phyloP scores from a whole-genome alignment of 2,888 invertebrate genomes.

The Conistra vaccinii region DNA sequence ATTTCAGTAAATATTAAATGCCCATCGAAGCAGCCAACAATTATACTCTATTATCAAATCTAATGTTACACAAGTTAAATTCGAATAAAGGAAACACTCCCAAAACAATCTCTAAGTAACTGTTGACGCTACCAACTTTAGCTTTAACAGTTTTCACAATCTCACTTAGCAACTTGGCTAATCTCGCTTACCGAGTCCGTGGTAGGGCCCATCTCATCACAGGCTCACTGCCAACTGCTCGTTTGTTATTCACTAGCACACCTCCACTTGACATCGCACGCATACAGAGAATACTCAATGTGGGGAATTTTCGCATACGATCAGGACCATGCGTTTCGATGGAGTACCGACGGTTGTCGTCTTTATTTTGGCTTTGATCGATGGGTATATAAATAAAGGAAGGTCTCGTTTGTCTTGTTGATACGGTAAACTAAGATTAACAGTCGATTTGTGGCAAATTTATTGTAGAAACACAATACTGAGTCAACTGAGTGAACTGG shows the following conservation, averaged over 20 bases:
- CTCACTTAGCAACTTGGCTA: conserved; percentile 52
- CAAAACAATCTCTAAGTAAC: conserved; percentile 22
- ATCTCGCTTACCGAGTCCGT: conserved; percentile 53
- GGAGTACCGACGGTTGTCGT: conserved; percentile 63
- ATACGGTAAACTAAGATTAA: conserved; percentile 58
- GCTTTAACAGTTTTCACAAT: conserved; percentile 44
- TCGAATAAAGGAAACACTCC: conserved; percentile 20
- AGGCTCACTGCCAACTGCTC: conserved; percentile 82
- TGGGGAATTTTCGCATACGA: conserved; percentile 85
- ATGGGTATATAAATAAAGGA: conserved; percentile 61
- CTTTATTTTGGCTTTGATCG: conserved; percentile 68
- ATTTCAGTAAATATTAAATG: not conserved
- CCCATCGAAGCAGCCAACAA: not conserved
- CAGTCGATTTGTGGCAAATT: conserved; percentile 40
- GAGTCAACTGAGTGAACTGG: conserved; percentile 12
- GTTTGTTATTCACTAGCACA: conserved; percentile 87
- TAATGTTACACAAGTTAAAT: conserved; percentile 7
- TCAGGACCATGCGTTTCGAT: conserved; percentile 60
- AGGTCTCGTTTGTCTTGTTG: conserved; percentile 57
- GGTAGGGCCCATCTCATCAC: conserved; percentile 76
- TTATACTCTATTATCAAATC: conserved; percentile 4
- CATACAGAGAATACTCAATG: conserved; percentile 87
- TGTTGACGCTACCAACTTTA: conserved; percentile 33
- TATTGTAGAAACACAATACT: conserved; percentile 18
- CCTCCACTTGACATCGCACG: conserved; percentile 80